Evolutionary conservation across 2,888 invertebrate species (phyloP).

Genomic region (Polyommatus icarus): DNA sequence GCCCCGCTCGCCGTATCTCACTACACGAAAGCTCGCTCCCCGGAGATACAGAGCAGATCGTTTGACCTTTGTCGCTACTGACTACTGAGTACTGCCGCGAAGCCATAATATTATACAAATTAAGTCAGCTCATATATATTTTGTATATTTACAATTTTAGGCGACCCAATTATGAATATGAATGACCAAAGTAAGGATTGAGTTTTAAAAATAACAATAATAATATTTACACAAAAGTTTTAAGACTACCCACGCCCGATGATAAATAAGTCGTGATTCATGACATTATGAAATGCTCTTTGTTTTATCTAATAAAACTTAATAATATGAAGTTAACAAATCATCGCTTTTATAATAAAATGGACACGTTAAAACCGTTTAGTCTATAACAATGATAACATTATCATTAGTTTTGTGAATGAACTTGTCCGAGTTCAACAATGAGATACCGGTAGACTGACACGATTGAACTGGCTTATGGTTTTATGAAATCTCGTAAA

Average conservation of each 20-base stretch:
- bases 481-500: not conserved
- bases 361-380: not conserved
- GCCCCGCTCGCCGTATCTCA: conserved; percentile 57
- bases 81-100: conserved; percentile 50
- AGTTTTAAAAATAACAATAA: not conserved
- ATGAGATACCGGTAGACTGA: not conserved
- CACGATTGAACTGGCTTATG: not conserved
- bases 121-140: not conserved
- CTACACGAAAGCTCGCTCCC: conserved; percentile 73
- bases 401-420: not conserved
- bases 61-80: conserved; percentile 60
- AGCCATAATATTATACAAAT: conserved; percentile 20
- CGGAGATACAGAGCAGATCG: conserved; percentile 61
- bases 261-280: not conserved
- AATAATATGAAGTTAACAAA: not conserved
- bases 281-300: not conserved
- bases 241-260: not conserved
- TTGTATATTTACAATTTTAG: not conserved
- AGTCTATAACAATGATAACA: not conserved
- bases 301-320: conserved; percentile 2
- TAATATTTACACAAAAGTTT: not conserved
- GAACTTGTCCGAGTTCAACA: not conserved
- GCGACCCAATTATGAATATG: not conserved
- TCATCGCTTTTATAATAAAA: not conserved
- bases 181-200: not conserved